Evolutionary conservation across 2,797 vertebrate species (phyloP), one percentile per base, ranked within the genome.

Genomic region (Eulemur albifrons): DNA sequence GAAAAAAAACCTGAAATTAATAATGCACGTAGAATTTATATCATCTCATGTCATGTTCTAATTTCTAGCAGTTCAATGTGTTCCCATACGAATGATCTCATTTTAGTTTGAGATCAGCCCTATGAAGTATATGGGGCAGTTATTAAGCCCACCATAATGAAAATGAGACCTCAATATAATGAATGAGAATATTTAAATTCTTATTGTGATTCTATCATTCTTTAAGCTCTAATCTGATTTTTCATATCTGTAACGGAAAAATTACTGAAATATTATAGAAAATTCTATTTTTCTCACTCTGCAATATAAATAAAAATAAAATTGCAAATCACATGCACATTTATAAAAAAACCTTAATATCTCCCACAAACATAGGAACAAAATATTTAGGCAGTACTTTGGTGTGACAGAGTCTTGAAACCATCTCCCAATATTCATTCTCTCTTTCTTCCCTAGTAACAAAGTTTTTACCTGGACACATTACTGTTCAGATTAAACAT

Each of bases 1-100:
- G 54, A 57, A 97, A 97, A 38, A 98, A 97, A 97, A 0, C 9
- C 38, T n/a, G 7, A 97, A 95, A 94, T 97, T 91, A 95, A 73
- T 2, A 77, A 89, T 52, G 50, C 38, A 35, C 20, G 23, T 61
- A 63, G 89, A 93, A 90, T 43, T 21, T 59, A 84, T 38, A 69
- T 38, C 72, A 18, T 40, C 50, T 85, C 59, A 27, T 35, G 1
- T 63, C 43, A 90, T 61, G 76, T 67, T 88, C 88, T 77, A 63
- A 65, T 91, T 80, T 95, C 54, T 90, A 88, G 15, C n/a, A 87
- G 52, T 63, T 93, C 40, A 93, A 63, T 43, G n/a, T 40, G 43
- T 52, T 84, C 83, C 79, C 48, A 45, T 27, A 38, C 23, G 9
- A 50, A 80, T 50, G 40, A 63, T 84, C 30, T 84, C 88, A 76